These are phyloP conservation scores for Diarsia mendica DNA, from an alignment of 2,888 invertebrate genomes.

Conservation along the genomic window DNA sequence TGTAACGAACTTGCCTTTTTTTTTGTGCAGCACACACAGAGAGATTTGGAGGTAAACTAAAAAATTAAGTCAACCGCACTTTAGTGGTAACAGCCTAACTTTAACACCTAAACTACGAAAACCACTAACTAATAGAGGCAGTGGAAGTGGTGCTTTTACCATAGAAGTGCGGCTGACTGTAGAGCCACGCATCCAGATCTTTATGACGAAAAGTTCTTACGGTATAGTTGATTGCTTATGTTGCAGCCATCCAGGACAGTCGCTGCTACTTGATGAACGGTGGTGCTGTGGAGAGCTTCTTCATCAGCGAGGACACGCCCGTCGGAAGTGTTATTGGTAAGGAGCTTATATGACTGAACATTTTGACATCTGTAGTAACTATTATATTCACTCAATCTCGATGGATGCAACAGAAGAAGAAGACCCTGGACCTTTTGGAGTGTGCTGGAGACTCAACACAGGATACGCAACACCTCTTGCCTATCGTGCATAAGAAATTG, in stretches of 20 bases:
- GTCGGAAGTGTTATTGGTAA: slow-evolving; percentile 94
- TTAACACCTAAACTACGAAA: not conserved
- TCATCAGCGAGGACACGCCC: slow-evolving; percentile 95
- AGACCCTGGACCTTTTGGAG: no score
- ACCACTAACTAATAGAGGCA: not conserved
- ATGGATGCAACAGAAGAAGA: no score
- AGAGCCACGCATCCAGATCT: slow-evolving; percentile 1
- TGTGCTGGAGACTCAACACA: no score
- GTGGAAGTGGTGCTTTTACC: not conserved
- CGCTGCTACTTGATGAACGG: slow-evolving; percentile 97
- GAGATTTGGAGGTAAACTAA: slow-evolving; percentile 67
- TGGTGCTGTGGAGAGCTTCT: slow-evolving; percentile 97
- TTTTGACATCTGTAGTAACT: not conserved
- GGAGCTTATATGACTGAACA: slow-evolving; percentile 21
- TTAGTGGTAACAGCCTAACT: not conserved
- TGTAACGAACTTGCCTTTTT: slow-evolving; percentile 50
- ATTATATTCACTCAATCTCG: no score
- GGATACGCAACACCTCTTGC: no score
- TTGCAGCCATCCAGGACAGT: slow-evolving; percentile 94
- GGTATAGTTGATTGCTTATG: no score
- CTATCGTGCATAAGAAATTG: no score
- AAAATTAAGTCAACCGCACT: slow-evolving; percentile 24
- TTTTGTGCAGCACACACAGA: slow-evolving; percentile 64
- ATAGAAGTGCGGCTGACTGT: not conserved
- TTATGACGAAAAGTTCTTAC: no score